These are phyloP conservation scores for Cryptophagus acutangulus DNA, from an alignment of 2,888 invertebrate species.

Conservation along the genomic window DNA sequence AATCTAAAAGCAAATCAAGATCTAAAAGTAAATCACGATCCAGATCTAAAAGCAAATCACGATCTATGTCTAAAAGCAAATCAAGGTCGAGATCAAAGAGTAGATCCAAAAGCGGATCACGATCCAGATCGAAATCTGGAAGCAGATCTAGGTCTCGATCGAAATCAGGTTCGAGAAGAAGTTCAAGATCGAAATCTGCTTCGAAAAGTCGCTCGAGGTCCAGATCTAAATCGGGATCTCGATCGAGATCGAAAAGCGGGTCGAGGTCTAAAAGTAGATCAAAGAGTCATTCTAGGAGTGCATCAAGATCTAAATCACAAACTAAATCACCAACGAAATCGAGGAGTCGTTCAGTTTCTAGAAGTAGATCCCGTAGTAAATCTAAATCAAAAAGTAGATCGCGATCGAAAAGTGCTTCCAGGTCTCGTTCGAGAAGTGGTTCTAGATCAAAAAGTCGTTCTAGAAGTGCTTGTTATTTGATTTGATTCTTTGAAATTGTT, in stretches of 20 bases:
- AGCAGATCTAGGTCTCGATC: conserved; percentile 23
- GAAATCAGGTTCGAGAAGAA: conserved; percentile 17
- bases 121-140: conserved; percentile 20
- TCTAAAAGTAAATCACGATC: conserved; percentile 20
- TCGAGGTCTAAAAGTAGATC: conserved; percentile 23
- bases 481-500: no score
- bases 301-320: conserved; percentile 33
- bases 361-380: conserved; percentile 32
- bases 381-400: conserved; percentile 36
- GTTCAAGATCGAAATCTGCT: conserved; percentile 18
- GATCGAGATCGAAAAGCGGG: conserved; percentile 19
- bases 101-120: conserved; percentile 27
- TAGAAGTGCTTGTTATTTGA: no score
- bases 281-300: conserved; percentile 32
- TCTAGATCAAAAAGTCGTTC: conserved; percentile 38
- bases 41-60: conserved; percentile 21
- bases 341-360: conserved; percentile 36
- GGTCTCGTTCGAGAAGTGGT: conserved; percentile 33
- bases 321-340: conserved; percentile 41
- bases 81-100: conserved; percentile 28
- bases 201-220: conserved; percentile 23
- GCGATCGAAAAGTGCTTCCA: conserved; percentile 39
- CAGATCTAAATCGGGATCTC: conserved; percentile 17
- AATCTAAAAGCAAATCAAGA: conserved; percentile 31
- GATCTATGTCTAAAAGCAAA: conserved; percentile 31